These are phyloP conservation scores for Orestias chungarensis DNA, from an alignment of 2,797 vertebrate species.

Conservation along the genomic window DNA sequence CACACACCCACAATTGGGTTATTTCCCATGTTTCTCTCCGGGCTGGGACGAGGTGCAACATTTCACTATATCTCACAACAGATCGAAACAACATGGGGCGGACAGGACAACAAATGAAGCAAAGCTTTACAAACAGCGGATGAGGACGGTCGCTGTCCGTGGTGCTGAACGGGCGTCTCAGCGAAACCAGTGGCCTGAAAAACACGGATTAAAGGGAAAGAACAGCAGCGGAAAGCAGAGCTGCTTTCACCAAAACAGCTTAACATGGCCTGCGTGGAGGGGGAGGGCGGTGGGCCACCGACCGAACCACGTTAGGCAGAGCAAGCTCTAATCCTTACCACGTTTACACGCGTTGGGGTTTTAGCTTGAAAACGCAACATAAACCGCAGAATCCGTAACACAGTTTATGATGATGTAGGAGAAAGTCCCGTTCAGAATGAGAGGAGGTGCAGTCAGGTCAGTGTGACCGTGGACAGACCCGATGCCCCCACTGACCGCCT, in stretches of 20 bases:
- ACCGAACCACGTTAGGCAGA: slow-evolving; percentile 1
- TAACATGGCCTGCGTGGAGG: slow-evolving; percentile 28
- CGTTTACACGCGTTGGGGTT: no score
- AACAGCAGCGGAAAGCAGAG: slow-evolving; percentile 56
- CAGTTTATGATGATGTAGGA: slow-evolving; percentile 38
- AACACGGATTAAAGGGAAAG: slow-evolving; percentile 64
- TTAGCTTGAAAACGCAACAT: background rate
- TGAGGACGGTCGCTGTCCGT: slow-evolving; percentile 73
- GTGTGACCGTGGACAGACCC: slow-evolving; percentile 20
- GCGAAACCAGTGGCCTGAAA: slow-evolving; percentile 39
- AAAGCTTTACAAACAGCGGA: background rate
- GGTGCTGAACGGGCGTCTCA: slow-evolving; percentile 84
- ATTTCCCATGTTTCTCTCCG: slow-evolving; percentile 10
- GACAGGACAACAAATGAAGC: background rate
- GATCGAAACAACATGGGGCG: slow-evolving; percentile 51
- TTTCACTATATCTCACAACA: slow-evolving; percentile 61
- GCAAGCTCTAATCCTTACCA: slow-evolving; percentile 8
- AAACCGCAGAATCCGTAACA: background rate
- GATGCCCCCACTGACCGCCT: slow-evolving; percentile 10
- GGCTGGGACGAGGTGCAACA: slow-evolving; percentile 41
- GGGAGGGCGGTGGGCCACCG: background rate
- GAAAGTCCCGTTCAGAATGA: slow-evolving; percentile 17
- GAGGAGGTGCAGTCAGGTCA: slow-evolving; percentile 15
- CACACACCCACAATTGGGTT: slow-evolving; percentile 26
- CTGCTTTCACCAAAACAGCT: slow-evolving; percentile 52